phyloP scores from a whole-genome alignment of 37 sponge, comb jelly and placozoan species.

The Theonella swinhoei region DNA sequence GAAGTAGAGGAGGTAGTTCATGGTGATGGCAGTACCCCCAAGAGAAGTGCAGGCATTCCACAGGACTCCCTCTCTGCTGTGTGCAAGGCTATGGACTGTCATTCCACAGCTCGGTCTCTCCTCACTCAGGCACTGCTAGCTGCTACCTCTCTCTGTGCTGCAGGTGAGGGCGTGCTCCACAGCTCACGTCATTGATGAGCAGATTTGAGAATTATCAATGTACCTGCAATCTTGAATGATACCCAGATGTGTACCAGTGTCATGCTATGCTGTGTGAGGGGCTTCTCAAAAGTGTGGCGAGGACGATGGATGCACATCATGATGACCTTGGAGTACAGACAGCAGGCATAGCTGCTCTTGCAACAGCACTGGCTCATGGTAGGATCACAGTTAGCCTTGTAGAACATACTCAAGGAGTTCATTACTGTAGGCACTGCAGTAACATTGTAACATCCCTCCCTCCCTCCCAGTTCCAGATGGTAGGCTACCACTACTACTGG shows the following conservation, averaged over 20 bases:
- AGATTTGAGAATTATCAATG: too few relatives aligned
- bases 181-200: too few relatives aligned
- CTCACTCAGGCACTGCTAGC: slow-evolving; percentile 4
- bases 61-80: background rate
- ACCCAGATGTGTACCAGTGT: slow-evolving; percentile 6
- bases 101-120: background rate
- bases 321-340: background rate
- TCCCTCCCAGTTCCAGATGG: background rate
- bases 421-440: too few relatives aligned
- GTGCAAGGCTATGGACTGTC: slow-evolving; percentile 21
- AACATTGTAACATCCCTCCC: too few relatives aligned
- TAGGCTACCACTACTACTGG: slow-evolving; percentile 11
- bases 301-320: slow-evolving; percentile 6
- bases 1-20: too few relatives aligned
- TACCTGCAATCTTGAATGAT: background rate
- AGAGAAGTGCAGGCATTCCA: background rate
- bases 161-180: too few relatives aligned
- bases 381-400: background rate
- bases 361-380: slow-evolving; percentile 4
- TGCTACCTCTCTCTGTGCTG: too few relatives aligned
- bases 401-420: too few relatives aligned
- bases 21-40: too few relatives aligned
- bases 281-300: background rate
- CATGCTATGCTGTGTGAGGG: background rate
- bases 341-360: slow-evolving; percentile 18